Evolutionary conservation across 2,113 vertebrate species (phyloP).

Genomic region (Cinclus cinclus): DNA sequence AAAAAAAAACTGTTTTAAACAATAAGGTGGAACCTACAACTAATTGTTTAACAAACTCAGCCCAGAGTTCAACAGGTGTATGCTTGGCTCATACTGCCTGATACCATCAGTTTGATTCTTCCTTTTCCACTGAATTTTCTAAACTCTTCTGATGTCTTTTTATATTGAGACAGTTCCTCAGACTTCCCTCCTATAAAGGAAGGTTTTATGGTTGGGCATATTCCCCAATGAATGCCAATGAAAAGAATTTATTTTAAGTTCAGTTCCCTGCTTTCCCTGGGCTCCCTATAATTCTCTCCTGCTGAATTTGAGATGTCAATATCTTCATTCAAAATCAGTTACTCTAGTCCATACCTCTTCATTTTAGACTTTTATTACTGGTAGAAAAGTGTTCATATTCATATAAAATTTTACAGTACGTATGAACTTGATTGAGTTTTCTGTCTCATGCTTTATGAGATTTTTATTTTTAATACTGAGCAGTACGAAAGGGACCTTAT

Average conservation of each 20-base stretch:
- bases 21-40: background rate
- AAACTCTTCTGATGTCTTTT: background rate
- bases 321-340: background rate
- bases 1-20: background rate
- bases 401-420: background rate
- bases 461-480: background rate
- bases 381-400: background rate
- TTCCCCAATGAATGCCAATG: background rate
- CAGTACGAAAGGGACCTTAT: background rate
- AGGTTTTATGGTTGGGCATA: background rate
- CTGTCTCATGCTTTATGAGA: background rate
- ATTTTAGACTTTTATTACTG: background rate
- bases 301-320: background rate
- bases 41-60: background rate
- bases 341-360: background rate
- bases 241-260: background rate
- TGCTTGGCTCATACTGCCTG: background rate
- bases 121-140: background rate
- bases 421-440: background rate
- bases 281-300: background rate
- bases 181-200: background rate
- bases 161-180: background rate
- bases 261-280: background rate
- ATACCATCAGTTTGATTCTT: background rate
- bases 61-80: background rate